Evolutionary conservation across 2,797 vertebrate species (phyloP), one percentile per base, ranked within the genome.

Genomic region (Lemur catta): DNA sequence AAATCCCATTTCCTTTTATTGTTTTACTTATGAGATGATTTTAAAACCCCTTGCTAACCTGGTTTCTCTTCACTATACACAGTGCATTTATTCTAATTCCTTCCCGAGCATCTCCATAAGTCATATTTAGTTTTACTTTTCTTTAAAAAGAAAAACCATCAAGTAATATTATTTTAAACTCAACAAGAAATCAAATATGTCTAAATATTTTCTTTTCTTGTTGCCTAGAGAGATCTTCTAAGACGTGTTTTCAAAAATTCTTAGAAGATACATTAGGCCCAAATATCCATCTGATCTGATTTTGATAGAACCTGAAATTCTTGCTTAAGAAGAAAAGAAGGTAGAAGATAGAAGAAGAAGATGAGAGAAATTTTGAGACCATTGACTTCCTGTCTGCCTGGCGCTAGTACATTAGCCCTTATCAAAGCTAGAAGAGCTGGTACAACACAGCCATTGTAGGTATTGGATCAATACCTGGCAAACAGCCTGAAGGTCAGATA

Each of bases 401-500:
- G 97, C 9, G 43, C 97, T 98, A 97, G 98, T 98, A 96, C 89
- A 98, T 99, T 98, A 99, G 98, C 98, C 97, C 98, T 99, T 99
- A 99, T 99, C 98, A 98, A 98, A 98, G 98, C 97, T 98, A 98
- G 98, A 98, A 98, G 98, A 98, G 98, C 98, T 98, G 97, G 98
- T 99, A 97, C 98, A 97, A 97, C 94, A 59, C 75, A 97, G 98
- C 97, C 98, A 94, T 96, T 92, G 98, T 96, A 98, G 97, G 98
- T 98, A 78, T 84, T 81, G 97, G 98, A 98, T 99, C 99, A 10
- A 99, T 99, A 98, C 80, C 97, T 99, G 99, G 99, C 99, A 97
- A 63, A 75, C 90, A 97, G 98, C 98, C 98, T 92, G 98, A 98
- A 99, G 98, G 98, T 99, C 99, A 99, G 98, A 98, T 98, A 98